Percentiles rank a stretch among this genome's conserved stretches.
Conservation (phyloP, 2,113 vertebrate genomes). For the Ptyas mucosa region DNA sequence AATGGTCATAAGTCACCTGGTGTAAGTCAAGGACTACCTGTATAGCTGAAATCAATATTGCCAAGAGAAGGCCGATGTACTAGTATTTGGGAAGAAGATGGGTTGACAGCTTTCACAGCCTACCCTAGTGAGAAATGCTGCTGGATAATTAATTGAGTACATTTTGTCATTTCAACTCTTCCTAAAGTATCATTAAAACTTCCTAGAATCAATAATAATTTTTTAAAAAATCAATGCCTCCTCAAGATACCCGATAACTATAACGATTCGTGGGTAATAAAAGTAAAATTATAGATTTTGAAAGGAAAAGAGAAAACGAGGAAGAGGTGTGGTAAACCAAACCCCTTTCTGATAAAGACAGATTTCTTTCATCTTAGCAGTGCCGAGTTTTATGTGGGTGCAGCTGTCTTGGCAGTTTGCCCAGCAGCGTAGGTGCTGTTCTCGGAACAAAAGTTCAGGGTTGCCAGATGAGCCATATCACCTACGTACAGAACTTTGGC, state of each 20-base stretch:
- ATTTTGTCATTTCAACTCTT: neutral
- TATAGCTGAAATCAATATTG: neutral
- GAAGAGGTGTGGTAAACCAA: neutral
- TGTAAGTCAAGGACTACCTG: neutral
- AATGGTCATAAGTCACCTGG: neutral
- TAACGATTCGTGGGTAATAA: neutral
- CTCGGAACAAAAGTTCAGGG: conserved; percentile 55
- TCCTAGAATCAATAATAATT: neutral
- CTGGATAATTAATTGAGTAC: neutral
- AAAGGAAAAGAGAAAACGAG: neutral
- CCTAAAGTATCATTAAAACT: neutral
- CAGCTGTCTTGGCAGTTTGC: conserved; percentile 27
- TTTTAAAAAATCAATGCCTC: neutral
- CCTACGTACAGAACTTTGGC: conserved; percentile 54
- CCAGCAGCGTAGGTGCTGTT: conserved; percentile 51
- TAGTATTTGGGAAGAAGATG: neutral
- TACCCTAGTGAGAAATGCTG: neutral
- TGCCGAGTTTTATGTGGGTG: conserved; percentile 15
- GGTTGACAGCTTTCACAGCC: neutral
- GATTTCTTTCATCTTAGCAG: conserved; percentile 25
- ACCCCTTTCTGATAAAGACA: neutral
- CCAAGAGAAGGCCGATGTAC: neutral
- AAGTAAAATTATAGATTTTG: neutral
- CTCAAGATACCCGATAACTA: neutral
- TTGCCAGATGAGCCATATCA: conserved; percentile 48